Conservation (phyloP, 1,140 invertebrate genomes). For the Anoplolepis gracilipes region DNA sequence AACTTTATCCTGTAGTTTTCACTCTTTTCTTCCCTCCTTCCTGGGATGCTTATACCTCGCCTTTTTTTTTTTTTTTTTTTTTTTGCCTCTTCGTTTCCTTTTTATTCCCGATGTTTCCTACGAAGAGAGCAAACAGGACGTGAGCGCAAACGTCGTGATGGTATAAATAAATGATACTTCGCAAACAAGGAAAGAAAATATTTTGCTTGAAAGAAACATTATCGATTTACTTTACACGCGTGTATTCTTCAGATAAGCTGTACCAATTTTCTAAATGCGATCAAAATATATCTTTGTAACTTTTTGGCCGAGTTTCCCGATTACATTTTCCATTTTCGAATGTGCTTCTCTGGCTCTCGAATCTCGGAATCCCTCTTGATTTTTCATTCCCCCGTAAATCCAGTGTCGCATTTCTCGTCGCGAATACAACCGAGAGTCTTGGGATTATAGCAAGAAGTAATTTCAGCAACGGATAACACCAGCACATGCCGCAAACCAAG, state of each 20-base stretch:
- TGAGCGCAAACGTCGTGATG: neutral
- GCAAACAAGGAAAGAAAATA: constrained; percentile 23
- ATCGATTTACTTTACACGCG: constrained; percentile 9
- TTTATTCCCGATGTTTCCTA: constrained; percentile 38
- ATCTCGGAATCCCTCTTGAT: neutral
- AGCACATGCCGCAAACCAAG: constrained; percentile 18
- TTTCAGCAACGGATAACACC: constrained; percentile 21
- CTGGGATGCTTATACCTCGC: neutral
- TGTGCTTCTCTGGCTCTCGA: neutral
- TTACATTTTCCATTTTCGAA: neutral
- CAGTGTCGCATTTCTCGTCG: neutral
- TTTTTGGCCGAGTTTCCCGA: neutral
- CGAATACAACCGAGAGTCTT: neutral
- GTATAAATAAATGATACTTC: constrained; percentile 34
- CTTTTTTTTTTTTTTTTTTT: constrained; percentile 1
- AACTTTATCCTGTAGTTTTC: constrained; percentile 39
- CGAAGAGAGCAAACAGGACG: constrained; percentile 28
- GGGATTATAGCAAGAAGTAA: constrained; percentile 39
- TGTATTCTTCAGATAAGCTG: neutral
- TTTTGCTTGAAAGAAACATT: neutral
- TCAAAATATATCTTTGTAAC: neutral
- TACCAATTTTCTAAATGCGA: neutral
- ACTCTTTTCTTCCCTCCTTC: neutral
- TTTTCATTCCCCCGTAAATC: neutral
- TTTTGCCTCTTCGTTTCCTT: neutral